Evolutionary conservation across 2,797 vertebrate genomes (phyloP), one percentile per base, ranked within the genome.

Genomic region (Urophycis tenuis): DNA sequence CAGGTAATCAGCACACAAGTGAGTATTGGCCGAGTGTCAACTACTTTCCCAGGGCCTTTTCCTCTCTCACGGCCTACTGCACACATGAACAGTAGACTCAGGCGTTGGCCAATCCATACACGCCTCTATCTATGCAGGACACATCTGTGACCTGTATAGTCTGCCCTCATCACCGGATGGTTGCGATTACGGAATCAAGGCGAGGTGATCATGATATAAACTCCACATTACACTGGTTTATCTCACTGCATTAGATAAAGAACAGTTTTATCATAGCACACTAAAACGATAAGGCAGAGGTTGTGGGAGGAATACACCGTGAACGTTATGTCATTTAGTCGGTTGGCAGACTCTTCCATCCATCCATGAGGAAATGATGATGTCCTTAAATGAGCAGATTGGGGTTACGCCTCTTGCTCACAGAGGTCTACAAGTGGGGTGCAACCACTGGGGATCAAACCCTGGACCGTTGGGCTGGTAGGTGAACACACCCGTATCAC

Each of bases 111-210:
- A 60, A 60, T 67, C 60, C 60, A 36, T 78, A 25, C 7, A 36
- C 36, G 12, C 72, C 15, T 77, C 76, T 74, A n/a, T 64, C 74
- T 81, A 76, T 81, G 73, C 74, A 25, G 71, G 80, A 30, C 75
- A 80, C 76, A 78, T 35, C 60, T 75, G 73, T 77, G n/a, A 67
- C 36, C 11, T 15, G 15, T 41, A 41, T 15, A 3, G 45, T 79
- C 81, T 79, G 75, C 69, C 25, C 41, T 79, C 78, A 77, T 79
- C 81, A 73, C 70, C 33, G 31, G 70, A 29, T 39, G 73, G 75
- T 75, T 82, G 81, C 77, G 74, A 74, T 77, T 34, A 36, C 36
- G 77, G 73, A 77, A 77, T 29, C 72, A 29, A 32, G 32, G 75
- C 72, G 72, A 82, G 78, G 17, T 19, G 39, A 77, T 69, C 69